These are phyloP conservation scores for Halcyon chelicuti DNA, from an alignment of 2,797 vertebrate genomes.

Conservation along the genomic window DNA sequence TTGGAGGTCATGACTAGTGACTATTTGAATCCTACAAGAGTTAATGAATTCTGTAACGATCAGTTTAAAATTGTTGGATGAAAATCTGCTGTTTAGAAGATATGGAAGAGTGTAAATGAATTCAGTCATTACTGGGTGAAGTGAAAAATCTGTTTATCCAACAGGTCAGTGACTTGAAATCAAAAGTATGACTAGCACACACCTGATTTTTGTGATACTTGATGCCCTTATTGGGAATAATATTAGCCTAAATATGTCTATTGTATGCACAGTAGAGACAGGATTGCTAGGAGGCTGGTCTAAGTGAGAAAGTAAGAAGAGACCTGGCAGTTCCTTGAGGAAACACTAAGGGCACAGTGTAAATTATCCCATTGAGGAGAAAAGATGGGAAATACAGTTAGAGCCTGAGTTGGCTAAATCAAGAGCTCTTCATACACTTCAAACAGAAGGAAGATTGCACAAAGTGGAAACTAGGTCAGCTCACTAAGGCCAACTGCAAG, in stretches of 20 bases:
- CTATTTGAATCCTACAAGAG: neutral
- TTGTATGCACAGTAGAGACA: neutral
- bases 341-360: neutral
- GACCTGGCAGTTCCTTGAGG: neutral
- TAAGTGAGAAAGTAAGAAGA: neutral
- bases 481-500: neutral
- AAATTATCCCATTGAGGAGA: neutral
- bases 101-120: neutral
- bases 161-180: neutral
- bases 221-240: neutral
- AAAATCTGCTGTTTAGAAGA: neutral
- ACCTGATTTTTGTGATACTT: neutral
- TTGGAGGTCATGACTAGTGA: neutral
- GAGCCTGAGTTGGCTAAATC: neutral
- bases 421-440: neutral
- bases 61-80: neutral
- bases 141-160: neutral
- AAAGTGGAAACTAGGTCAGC: conserved; percentile 29
- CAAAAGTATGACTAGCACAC: neutral
- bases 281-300: neutral
- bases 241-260: neutral
- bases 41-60: neutral
- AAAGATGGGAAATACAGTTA: neutral
- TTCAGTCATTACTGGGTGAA: neutral
- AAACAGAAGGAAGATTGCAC: neutral